phyloP scores from a whole-genome alignment of 2,888 invertebrate genomes.

The Apodemia duryi region DNA sequence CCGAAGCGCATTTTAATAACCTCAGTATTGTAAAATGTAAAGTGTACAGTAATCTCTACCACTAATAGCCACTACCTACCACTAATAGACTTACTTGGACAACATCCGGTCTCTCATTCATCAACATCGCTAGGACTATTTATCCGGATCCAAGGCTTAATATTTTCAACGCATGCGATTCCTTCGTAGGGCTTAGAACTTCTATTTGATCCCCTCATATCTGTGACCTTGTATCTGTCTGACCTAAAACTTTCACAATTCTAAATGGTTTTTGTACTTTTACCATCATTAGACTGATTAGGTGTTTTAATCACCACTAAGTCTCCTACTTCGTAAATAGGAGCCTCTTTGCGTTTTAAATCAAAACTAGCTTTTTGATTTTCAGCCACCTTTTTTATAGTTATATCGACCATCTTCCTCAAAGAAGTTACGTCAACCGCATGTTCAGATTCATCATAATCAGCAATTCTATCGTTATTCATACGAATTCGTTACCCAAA shows the following conservation, averaged over 20 bases:
- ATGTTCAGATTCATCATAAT: conserved; percentile 8
- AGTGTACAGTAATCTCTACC: no score
- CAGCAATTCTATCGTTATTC: conserved; percentile 20
- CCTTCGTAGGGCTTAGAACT: conserved; percentile 28
- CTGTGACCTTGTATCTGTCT: conserved; percentile 31
- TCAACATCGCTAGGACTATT: not conserved
- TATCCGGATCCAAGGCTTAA: conserved; percentile 22
- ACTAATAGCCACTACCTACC: no score
- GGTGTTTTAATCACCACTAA: conserved; percentile 33
- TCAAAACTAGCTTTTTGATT: conserved; percentile 24
- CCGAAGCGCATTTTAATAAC: not conserved
- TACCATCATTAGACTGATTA: conserved; percentile 32
- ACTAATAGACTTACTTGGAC: not conserved
- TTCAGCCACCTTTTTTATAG: conserved; percentile 18
- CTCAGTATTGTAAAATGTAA: not conserved
- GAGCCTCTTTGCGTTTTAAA: conserved; percentile 16
- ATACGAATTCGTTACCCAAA: conserved; percentile 29
- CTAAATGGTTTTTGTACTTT: conserved; percentile 35
- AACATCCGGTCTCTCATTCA: conserved; percentile 15
- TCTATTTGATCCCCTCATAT: conserved; percentile 32
- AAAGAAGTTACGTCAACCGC: conserved; percentile 24
- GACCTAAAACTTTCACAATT: conserved; percentile 29
- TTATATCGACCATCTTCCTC: conserved; percentile 17
- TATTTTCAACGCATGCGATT: conserved; percentile 22
- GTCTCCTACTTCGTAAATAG: conserved; percentile 23